Percentiles rank a stretch among this genome's conserved stretches.
These are phyloP conservation scores for Plemyria rubiginata DNA, from an alignment of 2,888 invertebrate genomes.

Conservation along the genomic window DNA sequence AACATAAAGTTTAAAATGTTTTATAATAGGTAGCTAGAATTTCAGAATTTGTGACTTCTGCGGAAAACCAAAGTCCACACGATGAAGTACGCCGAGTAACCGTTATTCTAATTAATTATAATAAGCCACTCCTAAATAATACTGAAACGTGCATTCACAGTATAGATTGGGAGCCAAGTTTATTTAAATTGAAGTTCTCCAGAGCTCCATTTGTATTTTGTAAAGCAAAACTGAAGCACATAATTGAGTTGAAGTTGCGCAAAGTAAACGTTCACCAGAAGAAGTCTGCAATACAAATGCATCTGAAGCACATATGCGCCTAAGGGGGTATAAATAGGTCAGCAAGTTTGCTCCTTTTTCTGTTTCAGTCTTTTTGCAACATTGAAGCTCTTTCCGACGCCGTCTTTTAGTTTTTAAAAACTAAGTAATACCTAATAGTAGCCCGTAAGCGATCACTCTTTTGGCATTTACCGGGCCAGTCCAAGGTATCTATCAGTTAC, in stretches of 20 bases:
- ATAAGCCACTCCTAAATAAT: no score
- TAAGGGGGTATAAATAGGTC: slow-evolving; percentile 16
- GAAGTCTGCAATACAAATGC: slow-evolving; percentile 3
- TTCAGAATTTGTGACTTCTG: no score
- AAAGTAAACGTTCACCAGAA: not conserved
- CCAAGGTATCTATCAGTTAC: not conserved
- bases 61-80: not conserved
- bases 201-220: not conserved
- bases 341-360: slow-evolving; percentile 12
- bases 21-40: no score
- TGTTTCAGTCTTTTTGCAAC: slow-evolving; percentile 4
- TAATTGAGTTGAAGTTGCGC: slow-evolving; percentile 6
- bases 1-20: no score
- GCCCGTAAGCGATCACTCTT: not conserved
- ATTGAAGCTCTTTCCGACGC: not conserved
- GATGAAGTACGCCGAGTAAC: not conserved
- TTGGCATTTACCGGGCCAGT: not conserved
- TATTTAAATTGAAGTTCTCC: slow-evolving; percentile 7
- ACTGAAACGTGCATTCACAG: not conserved
- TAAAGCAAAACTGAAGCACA: not conserved
- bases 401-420: not conserved
- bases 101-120: no score
- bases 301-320: slow-evolving; percentile 7
- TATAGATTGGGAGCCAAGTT: not conserved
- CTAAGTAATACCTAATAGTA: not conserved